Conservation (phyloP, 2,888 invertebrate genomes). For the Aphrophora alni region DNA sequence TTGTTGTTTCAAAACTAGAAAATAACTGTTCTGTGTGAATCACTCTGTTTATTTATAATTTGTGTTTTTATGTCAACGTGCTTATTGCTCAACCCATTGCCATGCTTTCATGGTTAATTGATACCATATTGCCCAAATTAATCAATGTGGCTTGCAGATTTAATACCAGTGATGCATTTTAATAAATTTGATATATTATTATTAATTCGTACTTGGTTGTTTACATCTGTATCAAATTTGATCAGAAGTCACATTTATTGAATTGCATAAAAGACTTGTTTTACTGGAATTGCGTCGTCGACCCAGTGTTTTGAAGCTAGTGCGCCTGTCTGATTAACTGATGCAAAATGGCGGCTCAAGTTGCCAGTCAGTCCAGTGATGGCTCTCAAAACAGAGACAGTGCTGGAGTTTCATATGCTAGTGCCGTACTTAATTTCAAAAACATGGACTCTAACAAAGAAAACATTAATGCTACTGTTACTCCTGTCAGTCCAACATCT, state of each 20-base stretch:
- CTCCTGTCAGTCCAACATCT: slow-evolving; percentile 28
- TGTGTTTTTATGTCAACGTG: not conserved
- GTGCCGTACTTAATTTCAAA: slow-evolving; percentile 70
- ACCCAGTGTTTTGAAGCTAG: slow-evolving; percentile 48
- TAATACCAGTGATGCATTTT: not conserved
- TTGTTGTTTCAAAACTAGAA: not conserved
- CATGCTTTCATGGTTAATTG: slow-evolving; percentile 2
- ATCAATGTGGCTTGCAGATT: not conserved
- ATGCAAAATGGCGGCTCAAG: slow-evolving; percentile 60
- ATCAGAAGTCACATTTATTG: not conserved
- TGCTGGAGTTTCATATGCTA: slow-evolving; percentile 74
- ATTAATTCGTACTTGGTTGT: not conserved
- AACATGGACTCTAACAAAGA: slow-evolving; percentile 48
- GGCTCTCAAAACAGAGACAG: slow-evolving; percentile 45
- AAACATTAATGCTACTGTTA: slow-evolving; percentile 43
- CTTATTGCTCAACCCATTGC: slow-evolving; percentile 1
- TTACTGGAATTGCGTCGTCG: not conserved
- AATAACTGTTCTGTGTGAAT: not conserved
- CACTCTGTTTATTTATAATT: not conserved
- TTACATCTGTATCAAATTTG: not conserved
- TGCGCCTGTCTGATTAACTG: slow-evolving; percentile 53
- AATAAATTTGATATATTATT: slow-evolving; percentile 6
- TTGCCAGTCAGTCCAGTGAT: slow-evolving; percentile 52
- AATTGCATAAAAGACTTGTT: not conserved
- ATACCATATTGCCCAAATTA: slow-evolving; percentile 6